Percentiles rank a stretch among this genome's conserved stretches.
Conservation (phyloP, 2,797 vertebrate species). For the Novumbra hubbsi region DNA sequence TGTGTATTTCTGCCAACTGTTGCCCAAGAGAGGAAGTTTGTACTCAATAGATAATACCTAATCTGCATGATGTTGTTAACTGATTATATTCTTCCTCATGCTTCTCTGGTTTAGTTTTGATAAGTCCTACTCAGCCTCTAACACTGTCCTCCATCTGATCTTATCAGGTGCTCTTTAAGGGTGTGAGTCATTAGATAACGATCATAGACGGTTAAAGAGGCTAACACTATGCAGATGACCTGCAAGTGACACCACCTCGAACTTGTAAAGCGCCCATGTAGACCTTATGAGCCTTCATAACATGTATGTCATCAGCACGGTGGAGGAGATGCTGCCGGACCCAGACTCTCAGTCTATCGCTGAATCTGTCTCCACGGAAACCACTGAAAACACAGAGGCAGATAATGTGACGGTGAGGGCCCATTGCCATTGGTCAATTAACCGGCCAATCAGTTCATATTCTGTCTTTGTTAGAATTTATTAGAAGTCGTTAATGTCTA, state of each 20-base stretch:
- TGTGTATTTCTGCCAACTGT: neutral
- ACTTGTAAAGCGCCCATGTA: neutral
- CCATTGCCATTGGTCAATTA: neutral
- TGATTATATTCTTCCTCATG: neutral
- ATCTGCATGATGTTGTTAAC: neutral
- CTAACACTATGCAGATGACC: no score
- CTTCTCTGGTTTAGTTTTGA: neutral
- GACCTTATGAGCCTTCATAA: neutral
- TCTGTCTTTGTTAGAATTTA: neutral
- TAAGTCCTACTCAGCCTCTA: no score
- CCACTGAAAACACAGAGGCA: constrained; percentile 49
- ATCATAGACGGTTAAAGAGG: no score
- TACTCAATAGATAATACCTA: no score
- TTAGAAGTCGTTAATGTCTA: no score
- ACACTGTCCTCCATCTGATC: no score
- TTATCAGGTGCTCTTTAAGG: no score
- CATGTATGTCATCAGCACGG: constrained; percentile 54
- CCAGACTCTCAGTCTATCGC: constrained; percentile 50
- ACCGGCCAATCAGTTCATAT: neutral
- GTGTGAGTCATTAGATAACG: no score
- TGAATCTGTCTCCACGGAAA: constrained; percentile 47
- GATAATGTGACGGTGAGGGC: constrained; percentile 63
- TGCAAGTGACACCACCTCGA: neutral
- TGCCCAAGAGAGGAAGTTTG: neutral
- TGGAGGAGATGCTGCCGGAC: constrained; percentile 67